A percentile compares a stretch with the other conserved stretches of the same genome.
These are phyloP conservation scores for Sebastes vulpes DNA, from an alignment of 2,797 vertebrate genomes.

Conservation along the genomic window DNA sequence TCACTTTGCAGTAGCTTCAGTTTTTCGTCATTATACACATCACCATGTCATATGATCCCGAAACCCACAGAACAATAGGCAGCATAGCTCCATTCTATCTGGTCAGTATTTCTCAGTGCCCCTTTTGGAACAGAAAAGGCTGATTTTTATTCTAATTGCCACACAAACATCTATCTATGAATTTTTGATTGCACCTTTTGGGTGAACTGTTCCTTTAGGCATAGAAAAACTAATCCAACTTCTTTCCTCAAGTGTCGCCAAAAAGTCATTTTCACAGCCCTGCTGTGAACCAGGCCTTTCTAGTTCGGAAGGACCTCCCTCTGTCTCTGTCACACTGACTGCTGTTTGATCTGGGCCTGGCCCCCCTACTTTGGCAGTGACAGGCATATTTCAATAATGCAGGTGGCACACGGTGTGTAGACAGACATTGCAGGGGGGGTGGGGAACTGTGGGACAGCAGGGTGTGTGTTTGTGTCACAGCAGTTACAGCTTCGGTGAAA, in stretches of 20 bases:
- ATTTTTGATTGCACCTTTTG: not conserved
- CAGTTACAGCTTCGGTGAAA: slow-evolving; percentile 10
- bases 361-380: slow-evolving; percentile 24
- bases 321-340: slow-evolving; percentile 25
- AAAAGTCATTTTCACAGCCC: slow-evolving; percentile 21
- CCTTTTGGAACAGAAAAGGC: not conserved
- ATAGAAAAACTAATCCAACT: not conserved
- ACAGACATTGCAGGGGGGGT: slow-evolving; percentile 12
- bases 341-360: slow-evolving; percentile 44
- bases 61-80: not conserved
- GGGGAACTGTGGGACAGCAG: not conserved
- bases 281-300: slow-evolving; percentile 28
- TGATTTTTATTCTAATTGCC: not conserved
- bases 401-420: slow-evolving; percentile 22
- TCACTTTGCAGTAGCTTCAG: no score
- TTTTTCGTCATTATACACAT: no score
- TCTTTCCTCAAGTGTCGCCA: slow-evolving; percentile 30
- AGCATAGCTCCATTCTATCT: not conserved
- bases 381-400: slow-evolving; percentile 56
- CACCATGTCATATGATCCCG: no score
- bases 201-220: not conserved
- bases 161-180: not conserved
- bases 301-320: slow-evolving; percentile 38
- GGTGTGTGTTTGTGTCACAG: not conserved
- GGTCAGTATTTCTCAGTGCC: not conserved